Evolutionary conservation across 2,888 invertebrate species (phyloP).

Genomic region (Melanchra persicariae): DNA sequence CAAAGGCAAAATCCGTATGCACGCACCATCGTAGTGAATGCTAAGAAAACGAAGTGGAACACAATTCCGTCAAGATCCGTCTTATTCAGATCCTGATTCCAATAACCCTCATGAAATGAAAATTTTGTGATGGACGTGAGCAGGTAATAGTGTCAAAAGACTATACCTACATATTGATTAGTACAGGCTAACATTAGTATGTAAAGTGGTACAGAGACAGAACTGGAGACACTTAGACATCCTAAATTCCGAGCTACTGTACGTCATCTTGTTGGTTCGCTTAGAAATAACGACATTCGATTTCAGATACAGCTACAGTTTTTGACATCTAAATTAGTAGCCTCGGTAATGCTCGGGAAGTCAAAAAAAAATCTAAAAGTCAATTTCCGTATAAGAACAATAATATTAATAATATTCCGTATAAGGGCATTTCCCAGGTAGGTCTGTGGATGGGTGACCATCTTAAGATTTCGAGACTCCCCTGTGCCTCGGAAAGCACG

Average conservation of each 20-base stretch:
- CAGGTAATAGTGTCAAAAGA: conserved; percentile 47
- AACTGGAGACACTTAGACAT: conserved; percentile 41
- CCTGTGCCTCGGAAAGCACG: too few species aligned
- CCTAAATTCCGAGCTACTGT: conserved; percentile 54
- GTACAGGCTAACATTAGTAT: conserved; percentile 56
- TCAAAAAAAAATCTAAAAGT: too few species aligned
- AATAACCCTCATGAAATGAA: conserved; percentile 56
- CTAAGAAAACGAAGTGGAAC: conserved; percentile 22
- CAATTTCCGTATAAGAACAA: too few species aligned
- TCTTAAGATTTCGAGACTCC: too few species aligned
- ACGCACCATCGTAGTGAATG: conserved; percentile 14
- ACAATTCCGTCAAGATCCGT: conserved; percentile 33
- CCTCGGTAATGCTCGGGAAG: too few species aligned
- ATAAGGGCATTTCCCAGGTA: too few species aligned
- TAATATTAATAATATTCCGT: too few species aligned
- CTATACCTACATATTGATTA: conserved; percentile 60
- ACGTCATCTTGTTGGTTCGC: conserved; percentile 38
- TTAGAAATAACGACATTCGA: conserved; percentile 13
- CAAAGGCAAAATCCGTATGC: conserved; percentile 24
- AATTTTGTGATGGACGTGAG: conserved; percentile 38
- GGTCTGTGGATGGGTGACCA: too few species aligned
- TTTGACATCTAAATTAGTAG: background rate
- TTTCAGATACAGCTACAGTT: conserved; percentile 6
- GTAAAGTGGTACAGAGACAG: conserved; percentile 52
- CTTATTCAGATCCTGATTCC: conserved; percentile 16